Base-by-base conservation (phyloP, 2,888 invertebrate species). In the Lasius fuliginosus region DNA sequence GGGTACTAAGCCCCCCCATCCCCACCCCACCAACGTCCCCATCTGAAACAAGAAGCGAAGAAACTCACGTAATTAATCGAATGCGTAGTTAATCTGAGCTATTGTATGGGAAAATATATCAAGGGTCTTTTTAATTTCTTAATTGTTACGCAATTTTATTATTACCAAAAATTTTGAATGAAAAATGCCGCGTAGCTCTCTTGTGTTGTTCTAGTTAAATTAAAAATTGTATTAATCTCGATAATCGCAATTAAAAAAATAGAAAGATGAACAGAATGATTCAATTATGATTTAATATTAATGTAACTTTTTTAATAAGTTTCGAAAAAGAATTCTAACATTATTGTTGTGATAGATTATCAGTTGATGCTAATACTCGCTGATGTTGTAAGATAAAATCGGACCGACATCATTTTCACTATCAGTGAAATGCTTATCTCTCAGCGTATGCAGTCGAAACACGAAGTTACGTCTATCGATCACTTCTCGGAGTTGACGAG, bases 321-420 rank as follows among this genome's bases (percentile, higher is more conserved):
- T 36, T 30, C 15, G 8, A 18, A 12, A 56, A 67, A 40, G 53
- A 40, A 27, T 67, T 67, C 18, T 23, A 67, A 77, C 11, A 42
- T 68, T 33, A 58, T 58, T 77, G 40, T 56, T 30, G 56, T 23
- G 68, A 67, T 68, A 77, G 11, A 69, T 68, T 42, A 68, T 77
- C 42, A 11, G n/a, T 67, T 53, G 58, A 56, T 69, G 58, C 6
- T 77, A 77, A 77, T 68, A 53, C n/a, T 53, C 30, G 69, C 30
- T 69, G 30, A 77, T 40, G 77, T 68, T 77, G 15, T 53, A 58
- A 69, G 56, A 68, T 77, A 36, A 58, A 69, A 64, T 68, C n/a
- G 56, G 30, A 68, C 68, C 68, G 77, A 58, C 77, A 77, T 69
- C 68, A 77, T 40, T 77, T 77, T 77, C 69, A 69, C 58, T 68